phyloP scores from a whole-genome alignment of 2,113 vertebrate genomes.

The Aplodontia rufa region DNA sequence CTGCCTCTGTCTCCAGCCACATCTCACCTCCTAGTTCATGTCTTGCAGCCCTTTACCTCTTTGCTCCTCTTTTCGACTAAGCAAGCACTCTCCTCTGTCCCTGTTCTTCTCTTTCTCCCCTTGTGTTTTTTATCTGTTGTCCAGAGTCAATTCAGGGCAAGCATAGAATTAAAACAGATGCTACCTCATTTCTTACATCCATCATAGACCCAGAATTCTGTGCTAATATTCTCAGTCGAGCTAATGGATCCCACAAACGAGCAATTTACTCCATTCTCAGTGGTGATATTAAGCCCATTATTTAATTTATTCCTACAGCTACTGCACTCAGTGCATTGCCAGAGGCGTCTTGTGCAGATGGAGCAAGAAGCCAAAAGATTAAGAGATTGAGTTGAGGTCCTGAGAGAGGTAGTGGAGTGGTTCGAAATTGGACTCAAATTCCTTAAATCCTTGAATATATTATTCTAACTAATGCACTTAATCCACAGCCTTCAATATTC shows the following conservation, averaged over 20 bases:
- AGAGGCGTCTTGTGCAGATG: constrained; percentile 61
- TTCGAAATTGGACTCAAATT: constrained; percentile 51
- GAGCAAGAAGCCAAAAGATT: constrained; percentile 69
- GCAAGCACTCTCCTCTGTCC: background rate
- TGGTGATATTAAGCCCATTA: constrained; percentile 68
- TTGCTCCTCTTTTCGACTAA: background rate
- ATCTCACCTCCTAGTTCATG: background rate
- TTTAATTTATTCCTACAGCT: constrained; percentile 70
- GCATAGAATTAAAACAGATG: constrained; percentile 45
- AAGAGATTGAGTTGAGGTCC: constrained; percentile 68
- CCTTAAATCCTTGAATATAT: constrained; percentile 62
- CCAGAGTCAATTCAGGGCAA: constrained; percentile 38
- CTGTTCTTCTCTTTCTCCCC: background rate
- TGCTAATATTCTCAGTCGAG: constrained; percentile 54
- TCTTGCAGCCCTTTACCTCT: background rate
- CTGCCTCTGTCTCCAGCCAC: background rate
- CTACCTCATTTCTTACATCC: constrained; percentile 33
- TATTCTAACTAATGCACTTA: constrained; percentile 64
- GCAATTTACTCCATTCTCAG: constrained; percentile 59
- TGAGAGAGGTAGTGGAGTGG: constrained; percentile 31
- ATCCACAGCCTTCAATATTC: constrained; percentile 51
- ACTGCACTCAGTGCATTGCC: constrained; percentile 61
- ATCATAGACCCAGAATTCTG: constrained; percentile 41
- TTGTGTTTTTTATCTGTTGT: background rate
- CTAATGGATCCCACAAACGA: constrained; percentile 72